Evolutionary conservation across 2,888 invertebrate species (phyloP).

Genomic region (Pteria penguin): DNA sequence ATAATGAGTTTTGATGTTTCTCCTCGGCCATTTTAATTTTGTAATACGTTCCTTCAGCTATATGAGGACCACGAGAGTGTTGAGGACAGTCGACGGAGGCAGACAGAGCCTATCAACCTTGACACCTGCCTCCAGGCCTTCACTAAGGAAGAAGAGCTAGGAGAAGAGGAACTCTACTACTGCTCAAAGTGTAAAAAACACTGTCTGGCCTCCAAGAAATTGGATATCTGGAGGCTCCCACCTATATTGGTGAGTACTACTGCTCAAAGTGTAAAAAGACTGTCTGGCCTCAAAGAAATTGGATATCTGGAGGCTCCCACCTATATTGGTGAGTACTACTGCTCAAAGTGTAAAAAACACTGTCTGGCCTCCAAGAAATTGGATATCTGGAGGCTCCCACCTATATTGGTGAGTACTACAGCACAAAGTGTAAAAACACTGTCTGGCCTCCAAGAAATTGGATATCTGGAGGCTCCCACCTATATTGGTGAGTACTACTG

Average conservation of each 20-base stretch:
- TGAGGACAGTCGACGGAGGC: conserved; percentile 85
- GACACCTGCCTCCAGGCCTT: conserved; percentile 92
- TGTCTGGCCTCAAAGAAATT: too few relatives aligned
- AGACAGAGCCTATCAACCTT: conserved; percentile 91
- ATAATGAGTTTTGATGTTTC: too few relatives aligned
- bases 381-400: conserved; percentile 94
- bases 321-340: too few relatives aligned
- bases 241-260: conserved; percentile 87
- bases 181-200: conserved; percentile 91
- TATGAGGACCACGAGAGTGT: conserved; percentile 89
- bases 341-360: conserved; percentile 89
- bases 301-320: too few relatives aligned
- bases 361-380: conserved; percentile 94
- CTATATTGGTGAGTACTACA: conserved; percentile 85
- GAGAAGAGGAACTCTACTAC: conserved; percentile 87
- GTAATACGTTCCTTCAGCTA: too few relatives aligned
- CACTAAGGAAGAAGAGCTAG: conserved; percentile 90
- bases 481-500: too few relatives aligned
- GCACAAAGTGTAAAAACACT: not conserved
- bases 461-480: too few relatives aligned
- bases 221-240: conserved; percentile 94
- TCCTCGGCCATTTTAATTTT: too few relatives aligned
- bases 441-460: too few relatives aligned
- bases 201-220: conserved; percentile 92
- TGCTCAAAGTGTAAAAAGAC: not conserved